phyloP scores from a whole-genome alignment of 2,888 invertebrate species.

The Thereva unica region DNA sequence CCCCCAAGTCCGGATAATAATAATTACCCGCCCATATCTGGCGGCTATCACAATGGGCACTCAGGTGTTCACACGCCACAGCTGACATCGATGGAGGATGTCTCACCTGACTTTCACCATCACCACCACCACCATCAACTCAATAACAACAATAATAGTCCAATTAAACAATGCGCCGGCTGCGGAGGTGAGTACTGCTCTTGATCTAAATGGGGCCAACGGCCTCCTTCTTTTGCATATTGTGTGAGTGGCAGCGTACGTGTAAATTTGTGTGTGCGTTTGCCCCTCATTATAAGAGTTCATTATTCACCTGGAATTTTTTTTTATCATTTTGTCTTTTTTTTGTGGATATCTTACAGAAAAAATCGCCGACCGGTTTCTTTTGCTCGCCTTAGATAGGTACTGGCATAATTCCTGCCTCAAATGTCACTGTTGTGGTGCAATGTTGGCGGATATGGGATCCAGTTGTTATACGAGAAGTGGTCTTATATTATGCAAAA shows the following conservation, averaged over 20 bases:
- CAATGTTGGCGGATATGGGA: slow-evolving; percentile 88
- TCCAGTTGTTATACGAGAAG: slow-evolving; percentile 90
- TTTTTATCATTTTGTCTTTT: slow-evolving; percentile 1
- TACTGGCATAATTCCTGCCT: slow-evolving; percentile 96
- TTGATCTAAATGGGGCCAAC: neutral
- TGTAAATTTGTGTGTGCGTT: neutral
- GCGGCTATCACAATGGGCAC: slow-evolving; percentile 59
- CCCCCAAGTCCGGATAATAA: slow-evolving; percentile 75
- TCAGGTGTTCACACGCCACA: slow-evolving; percentile 52
- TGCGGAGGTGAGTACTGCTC: slow-evolving; percentile 69
- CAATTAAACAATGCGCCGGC: slow-evolving; percentile 82
- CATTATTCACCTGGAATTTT: neutral
- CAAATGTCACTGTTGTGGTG: slow-evolving; percentile 90
- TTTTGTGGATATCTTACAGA: slow-evolving; percentile 46
- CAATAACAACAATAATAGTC: slow-evolving; percentile 54
- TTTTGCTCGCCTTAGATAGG: slow-evolving; percentile 88
- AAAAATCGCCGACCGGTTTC: slow-evolving; percentile 88
- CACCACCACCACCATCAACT: slow-evolving; percentile 49
- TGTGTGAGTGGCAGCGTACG: neutral
- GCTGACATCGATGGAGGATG: slow-evolving; percentile 54
- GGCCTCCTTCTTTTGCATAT: no score
- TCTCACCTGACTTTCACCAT: slow-evolving; percentile 51
- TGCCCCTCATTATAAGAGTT: neutral
- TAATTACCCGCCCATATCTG: slow-evolving; percentile 64
- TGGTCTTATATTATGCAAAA: slow-evolving; percentile 93